Conservation (phyloP, 2,113 vertebrate species). For the Campylomormyrus tamandua region DNA sequence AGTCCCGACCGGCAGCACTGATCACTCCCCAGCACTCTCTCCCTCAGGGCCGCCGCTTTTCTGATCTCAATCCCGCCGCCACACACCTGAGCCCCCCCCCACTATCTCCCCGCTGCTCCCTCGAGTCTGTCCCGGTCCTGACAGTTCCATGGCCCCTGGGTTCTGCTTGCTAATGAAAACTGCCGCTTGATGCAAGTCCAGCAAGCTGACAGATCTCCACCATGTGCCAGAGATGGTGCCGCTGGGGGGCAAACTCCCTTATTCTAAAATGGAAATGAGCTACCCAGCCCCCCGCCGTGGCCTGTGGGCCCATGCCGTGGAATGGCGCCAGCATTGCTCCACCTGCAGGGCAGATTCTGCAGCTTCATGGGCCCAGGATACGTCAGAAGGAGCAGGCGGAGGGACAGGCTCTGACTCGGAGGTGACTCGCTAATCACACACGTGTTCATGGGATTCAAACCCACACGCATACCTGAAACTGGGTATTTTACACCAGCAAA, state of each 20-base stretch:
- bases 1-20: no score
- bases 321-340: not conserved
- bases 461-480: not conserved
- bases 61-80: not conserved
- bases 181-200: conserved; percentile 48
- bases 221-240: conserved; percentile 34
- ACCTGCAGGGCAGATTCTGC: not conserved
- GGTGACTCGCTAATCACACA: not conserved
- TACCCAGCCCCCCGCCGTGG: conserved; percentile 20
- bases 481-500: not conserved
- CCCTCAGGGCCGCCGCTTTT: not conserved
- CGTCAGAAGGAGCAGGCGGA: not conserved
- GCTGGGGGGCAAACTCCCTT: conserved; percentile 36
- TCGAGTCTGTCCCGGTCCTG: conserved; percentile 31
- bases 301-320: not conserved
- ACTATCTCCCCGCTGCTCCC: not conserved
- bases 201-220: conserved; percentile 33
- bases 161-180: conserved; percentile 43
- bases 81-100: not conserved
- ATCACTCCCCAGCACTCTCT: not conserved
- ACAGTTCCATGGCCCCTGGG: conserved; percentile 27
- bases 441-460: not conserved
- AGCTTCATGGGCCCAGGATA: not conserved
- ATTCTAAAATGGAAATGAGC: conserved; percentile 54
- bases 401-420: not conserved